These are phyloP conservation scores for Nezara viridula DNA, from an alignment of 2,888 invertebrate genomes.

Conservation along the genomic window DNA sequence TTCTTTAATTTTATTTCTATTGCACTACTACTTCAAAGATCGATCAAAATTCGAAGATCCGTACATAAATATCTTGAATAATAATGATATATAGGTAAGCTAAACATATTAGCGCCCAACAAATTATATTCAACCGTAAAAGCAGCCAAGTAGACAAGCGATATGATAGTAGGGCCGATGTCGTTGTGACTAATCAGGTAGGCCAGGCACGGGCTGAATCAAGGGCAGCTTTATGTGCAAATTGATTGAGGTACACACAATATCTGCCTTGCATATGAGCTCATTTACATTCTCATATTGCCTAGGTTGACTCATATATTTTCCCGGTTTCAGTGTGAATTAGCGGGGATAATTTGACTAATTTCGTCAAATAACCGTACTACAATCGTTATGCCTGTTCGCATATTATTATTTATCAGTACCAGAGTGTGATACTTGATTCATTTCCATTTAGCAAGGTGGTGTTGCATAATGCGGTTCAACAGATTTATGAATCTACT, in stretches of 20 bases:
- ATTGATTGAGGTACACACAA: constrained; percentile 10
- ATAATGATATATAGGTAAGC: too few species aligned
- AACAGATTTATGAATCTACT: too few species aligned
- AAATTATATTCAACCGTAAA: too few species aligned
- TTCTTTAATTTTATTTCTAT: too few species aligned
- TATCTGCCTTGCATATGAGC: constrained; percentile 22
- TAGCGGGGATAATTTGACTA: background rate
- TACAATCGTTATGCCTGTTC: background rate
- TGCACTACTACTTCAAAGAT: too few species aligned
- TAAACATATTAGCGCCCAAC: too few species aligned
- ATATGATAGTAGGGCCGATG: background rate
- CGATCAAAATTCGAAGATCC: too few species aligned
- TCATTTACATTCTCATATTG: constrained; percentile 12
- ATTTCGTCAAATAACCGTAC: background rate
- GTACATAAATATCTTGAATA: too few species aligned
- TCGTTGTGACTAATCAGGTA: background rate
- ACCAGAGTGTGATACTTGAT: background rate
- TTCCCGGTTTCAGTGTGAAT: background rate
- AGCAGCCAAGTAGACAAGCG: background rate
- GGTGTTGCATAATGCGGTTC: background rate
- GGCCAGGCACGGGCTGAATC: background rate
- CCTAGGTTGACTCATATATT: background rate
- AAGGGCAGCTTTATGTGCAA: constrained; percentile 19
- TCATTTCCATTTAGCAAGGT: background rate
- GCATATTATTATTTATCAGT: background rate